Evolutionary conservation across 2,113 vertebrate species (phyloP).

Genomic region (Neomonachus schauinslandi): DNA sequence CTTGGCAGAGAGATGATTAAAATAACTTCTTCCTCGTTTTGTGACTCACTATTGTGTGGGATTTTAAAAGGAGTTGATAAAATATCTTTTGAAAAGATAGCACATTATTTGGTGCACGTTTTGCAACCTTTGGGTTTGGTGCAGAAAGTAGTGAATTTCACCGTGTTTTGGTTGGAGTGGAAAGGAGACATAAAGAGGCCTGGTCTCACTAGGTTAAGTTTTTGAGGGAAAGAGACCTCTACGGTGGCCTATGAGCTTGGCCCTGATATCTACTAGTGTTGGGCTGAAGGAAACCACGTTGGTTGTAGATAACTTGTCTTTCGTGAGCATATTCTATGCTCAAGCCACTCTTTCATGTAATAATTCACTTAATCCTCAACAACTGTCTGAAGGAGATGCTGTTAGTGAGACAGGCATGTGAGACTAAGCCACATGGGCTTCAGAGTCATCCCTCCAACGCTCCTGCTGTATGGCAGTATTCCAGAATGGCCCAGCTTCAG

Average conservation of each 20-base stretch:
- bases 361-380: neutral
- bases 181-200: neutral
- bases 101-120: neutral
- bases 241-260: rapidly evolving
- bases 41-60: neutral
- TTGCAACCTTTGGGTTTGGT: neutral
- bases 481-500: neutral
- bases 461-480: neutral
- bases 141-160: neutral
- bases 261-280: neutral
- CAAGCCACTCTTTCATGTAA: neutral
- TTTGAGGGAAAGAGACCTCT: neutral
- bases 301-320: neutral
- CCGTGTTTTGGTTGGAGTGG: rapidly evolving
- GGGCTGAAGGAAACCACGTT: too few species aligned
- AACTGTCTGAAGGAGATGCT: rapidly evolving
- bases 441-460: neutral
- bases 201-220: neutral
- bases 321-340: neutral
- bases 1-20: neutral
- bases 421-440: neutral
- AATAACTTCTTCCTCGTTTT: neutral
- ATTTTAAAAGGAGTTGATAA: neutral
- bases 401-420: rapidly evolving
- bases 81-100: neutral